Base-by-base conservation (phyloP, 2,888 invertebrate species). In the Lepidochrysops patricia region DNA sequence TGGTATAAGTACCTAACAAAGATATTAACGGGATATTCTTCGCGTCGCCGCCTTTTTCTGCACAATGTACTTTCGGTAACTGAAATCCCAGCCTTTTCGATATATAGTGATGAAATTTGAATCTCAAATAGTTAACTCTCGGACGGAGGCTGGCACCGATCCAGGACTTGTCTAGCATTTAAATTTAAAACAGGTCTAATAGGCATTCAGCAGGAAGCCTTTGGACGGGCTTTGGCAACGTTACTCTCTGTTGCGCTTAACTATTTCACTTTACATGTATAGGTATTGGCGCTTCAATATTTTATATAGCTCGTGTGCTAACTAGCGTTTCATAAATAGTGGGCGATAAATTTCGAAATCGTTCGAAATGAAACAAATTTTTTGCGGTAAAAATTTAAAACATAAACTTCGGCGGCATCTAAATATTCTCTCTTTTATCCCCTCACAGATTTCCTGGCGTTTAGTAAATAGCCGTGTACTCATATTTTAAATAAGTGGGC, bases 21-120 rank as follows among this genome's bases (percentile, higher is more conserved):
- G 6, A 49, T n/a, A 26, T 37, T 37, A 25, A 49, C 25, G 19
- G 7, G 12, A 48, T 23, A 4, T 19, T 19, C 7, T 7, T 12
- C 25, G 0, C 49, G 9, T 15, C 6, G 6, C 29, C 7, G 29
- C 13, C 13, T 23, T 4, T 7, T 19, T 23, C 43, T 23, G 59
- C 57, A 61, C 58, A 58, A 63, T 63, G 57, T 37, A 60, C 37
- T 43, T 57, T 27, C 35, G 35, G 52, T 15, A 27, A 27, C 27
- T 26, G 3, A 52, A 52, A 26, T 29, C 52, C 52, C 6, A 27
- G 15, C 13, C 26, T 27, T 52, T 27, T 23, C 27, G 27, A 26
- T 52, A 7, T 15, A 52, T 27, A 26, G 54, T 29, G 29, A 54
- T 54, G 32, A 54, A 54, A 32, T 54, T 54, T 54, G 15, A 27